Percentiles rank a stretch among this genome's conserved stretches.
These are phyloP conservation scores for Drosophila gunungcola DNA, from an alignment of 1,140 invertebrate species.

Conservation along the genomic window DNA sequence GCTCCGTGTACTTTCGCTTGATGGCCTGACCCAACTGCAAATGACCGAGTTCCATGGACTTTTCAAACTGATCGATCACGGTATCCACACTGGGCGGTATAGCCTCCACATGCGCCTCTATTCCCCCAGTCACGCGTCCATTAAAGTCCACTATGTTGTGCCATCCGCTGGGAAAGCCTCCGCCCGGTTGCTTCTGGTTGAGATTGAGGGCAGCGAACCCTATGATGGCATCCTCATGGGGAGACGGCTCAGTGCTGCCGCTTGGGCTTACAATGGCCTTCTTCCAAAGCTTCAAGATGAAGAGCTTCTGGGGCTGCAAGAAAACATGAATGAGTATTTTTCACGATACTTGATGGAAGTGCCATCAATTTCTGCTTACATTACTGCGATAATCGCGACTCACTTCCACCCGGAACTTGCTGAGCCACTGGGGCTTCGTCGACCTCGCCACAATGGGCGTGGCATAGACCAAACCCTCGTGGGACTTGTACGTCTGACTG, in stretches of 20 bases:
- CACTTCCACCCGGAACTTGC: conserved; percentile 86
- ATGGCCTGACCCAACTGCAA: conserved; percentile 84
- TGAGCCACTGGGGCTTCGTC: conserved; percentile 87
- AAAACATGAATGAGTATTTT: background rate
- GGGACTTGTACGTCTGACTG: conserved; percentile 70
- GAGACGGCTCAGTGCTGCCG: conserved; percentile 82
- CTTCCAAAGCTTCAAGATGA: conserved; percentile 88
- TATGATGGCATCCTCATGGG: conserved; percentile 86
- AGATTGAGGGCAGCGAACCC: conserved; percentile 88
- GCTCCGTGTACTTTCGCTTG: conserved; percentile 87
- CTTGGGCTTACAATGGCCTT: conserved; percentile 71
- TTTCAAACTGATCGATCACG: conserved; percentile 71
- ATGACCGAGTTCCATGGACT: conserved; percentile 62
- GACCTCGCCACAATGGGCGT: conserved; percentile 86
- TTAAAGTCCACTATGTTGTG: conserved; percentile 88
- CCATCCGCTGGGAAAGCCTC: conserved; percentile 87
- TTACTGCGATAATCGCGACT: conserved; percentile 86
- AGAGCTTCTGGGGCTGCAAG: conserved; percentile 86
- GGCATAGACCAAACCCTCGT: conserved; percentile 84
- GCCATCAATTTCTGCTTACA: conserved; percentile 73
- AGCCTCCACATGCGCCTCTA: conserved; percentile 85
- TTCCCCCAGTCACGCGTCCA: conserved; percentile 87
- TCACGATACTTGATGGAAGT: background rate
- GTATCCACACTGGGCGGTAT: conserved; percentile 50
- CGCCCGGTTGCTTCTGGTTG: conserved; percentile 85